Conservation (phyloP, 2,888 invertebrate genomes). For the Ephialtes manifestator region DNA sequence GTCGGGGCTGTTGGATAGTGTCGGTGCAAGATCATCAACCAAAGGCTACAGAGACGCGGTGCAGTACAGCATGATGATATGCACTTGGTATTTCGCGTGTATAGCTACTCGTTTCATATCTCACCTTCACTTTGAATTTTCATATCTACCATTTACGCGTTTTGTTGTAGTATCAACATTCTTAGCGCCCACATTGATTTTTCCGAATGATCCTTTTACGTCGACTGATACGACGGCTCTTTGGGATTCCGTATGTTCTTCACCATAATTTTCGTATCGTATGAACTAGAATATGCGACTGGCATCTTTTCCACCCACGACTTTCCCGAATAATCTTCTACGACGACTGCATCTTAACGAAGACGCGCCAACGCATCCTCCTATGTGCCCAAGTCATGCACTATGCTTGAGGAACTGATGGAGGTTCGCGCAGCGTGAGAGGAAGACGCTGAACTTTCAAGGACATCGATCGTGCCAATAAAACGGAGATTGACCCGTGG, state of each 20-base stretch:
- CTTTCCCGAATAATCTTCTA: slow-evolving; percentile 30
- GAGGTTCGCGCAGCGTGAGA: slow-evolving; percentile 31
- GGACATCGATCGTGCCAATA: slow-evolving; percentile 70
- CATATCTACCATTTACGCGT: background rate
- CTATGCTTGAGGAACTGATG: slow-evolving; percentile 25
- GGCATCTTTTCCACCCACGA: background rate
- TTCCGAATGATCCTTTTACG: slow-evolving; percentile 2
- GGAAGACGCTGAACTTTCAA: slow-evolving; percentile 70
- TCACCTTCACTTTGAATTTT: slow-evolving; percentile 15
- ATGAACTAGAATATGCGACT: background rate
- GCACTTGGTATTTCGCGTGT: slow-evolving; percentile 45
- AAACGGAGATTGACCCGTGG: slow-evolving; percentile 67
- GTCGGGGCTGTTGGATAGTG: slow-evolving; percentile 35
- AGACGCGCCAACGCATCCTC: slow-evolving; percentile 59
- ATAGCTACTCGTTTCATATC: slow-evolving; percentile 28
- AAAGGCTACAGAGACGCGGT: slow-evolving; percentile 25
- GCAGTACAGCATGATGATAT: slow-evolving; percentile 41
- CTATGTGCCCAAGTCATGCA: slow-evolving; percentile 44
- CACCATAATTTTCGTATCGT: background rate
- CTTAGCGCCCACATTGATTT: slow-evolving; percentile 30
- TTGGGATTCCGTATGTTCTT: background rate
- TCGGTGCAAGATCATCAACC: slow-evolving; percentile 43
- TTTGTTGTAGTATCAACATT: slow-evolving; percentile 21
- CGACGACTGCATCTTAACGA: slow-evolving; percentile 13
- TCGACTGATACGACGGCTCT: background rate